These are phyloP conservation scores for Gymnorhina tibicen DNA, from an alignment of 2,113 vertebrate genomes.

Conservation along the genomic window DNA sequence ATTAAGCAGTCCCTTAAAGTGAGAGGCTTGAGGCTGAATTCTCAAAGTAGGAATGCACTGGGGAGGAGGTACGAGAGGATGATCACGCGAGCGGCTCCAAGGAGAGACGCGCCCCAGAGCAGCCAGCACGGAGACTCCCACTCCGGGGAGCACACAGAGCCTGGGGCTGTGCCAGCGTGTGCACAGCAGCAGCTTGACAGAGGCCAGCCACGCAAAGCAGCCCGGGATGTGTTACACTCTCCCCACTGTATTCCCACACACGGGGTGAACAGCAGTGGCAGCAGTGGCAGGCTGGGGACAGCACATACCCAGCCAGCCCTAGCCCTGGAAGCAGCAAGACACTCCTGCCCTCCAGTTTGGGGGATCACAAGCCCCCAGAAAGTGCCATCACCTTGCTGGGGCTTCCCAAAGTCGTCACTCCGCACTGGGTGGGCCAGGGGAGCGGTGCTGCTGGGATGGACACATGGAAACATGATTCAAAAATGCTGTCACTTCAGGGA, in stretches of 20 bases:
- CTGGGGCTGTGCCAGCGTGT: background rate
- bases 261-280: background rate
- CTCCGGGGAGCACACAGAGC: background rate
- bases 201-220: background rate
- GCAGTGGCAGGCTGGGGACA: background rate
- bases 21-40: background rate
- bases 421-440: background rate
- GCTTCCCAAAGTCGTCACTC: background rate
- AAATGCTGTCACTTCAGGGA: background rate
- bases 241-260: no score
- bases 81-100: background rate
- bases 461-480: background rate
- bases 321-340: background rate
- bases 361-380: background rate
- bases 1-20: background rate
- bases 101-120: background rate
- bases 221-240: background rate
- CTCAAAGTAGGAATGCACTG: background rate
- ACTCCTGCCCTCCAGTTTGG: background rate
- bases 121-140: background rate
- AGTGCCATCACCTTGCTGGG: background rate
- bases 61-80: background rate
- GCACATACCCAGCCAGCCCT: background rate
- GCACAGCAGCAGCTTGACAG: background rate
- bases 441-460: background rate